Percentiles rank a stretch among this genome's conserved stretches.
These are phyloP conservation scores for Cassiopea andromeda DNA, from an alignment of 30 jellyfish, hydroid and myxozoan species.

Conservation along the genomic window DNA sequence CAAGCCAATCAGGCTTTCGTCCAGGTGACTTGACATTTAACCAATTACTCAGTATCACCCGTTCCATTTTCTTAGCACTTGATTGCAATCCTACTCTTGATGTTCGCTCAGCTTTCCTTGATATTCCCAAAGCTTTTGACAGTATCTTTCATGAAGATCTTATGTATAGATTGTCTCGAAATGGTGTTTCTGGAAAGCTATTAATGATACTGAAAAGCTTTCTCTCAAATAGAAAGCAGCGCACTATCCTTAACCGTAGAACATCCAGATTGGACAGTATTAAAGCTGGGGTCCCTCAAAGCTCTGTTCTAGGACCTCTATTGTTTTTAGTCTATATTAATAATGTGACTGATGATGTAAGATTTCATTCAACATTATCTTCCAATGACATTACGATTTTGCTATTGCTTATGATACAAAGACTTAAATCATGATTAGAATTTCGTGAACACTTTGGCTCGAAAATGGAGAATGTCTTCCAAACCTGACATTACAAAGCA, in stretches of 20 bases:
- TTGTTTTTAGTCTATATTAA: slow-evolving; percentile 2
- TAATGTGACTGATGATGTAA: slow-evolving; percentile 25
- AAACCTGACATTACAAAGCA: neutral
- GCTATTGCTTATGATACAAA: slow-evolving; percentile 39
- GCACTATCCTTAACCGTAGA: neutral
- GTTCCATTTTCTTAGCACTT: slow-evolving; percentile 44
- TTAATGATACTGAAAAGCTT: neutral
- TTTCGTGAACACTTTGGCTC: neutral
- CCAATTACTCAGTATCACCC: slow-evolving; percentile 38
- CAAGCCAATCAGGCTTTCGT: neutral
- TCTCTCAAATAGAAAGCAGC: neutral
- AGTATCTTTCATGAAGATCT: slow-evolving; percentile 41
- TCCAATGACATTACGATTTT: slow-evolving; percentile 38
- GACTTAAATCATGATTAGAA: neutral
- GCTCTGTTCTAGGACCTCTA: slow-evolving; percentile 23
- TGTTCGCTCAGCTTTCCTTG: slow-evolving; percentile 42
- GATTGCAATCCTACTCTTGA: slow-evolving; percentile 63
- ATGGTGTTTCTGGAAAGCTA: neutral
- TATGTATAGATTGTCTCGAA: neutral
- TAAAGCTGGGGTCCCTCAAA: slow-evolving; percentile 32
- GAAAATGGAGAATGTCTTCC: neutral
- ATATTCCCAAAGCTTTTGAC: slow-evolving; percentile 64
- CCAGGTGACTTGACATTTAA: slow-evolving; percentile 33
- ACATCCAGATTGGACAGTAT: slow-evolving; percentile 6
- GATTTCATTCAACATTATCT: slow-evolving; percentile 17